A percentile compares a stretch with the other conserved stretches of the same genome.
Conservation (phyloP, 92 coral and sea anemone genomes). For the Metridium senile region DNA sequence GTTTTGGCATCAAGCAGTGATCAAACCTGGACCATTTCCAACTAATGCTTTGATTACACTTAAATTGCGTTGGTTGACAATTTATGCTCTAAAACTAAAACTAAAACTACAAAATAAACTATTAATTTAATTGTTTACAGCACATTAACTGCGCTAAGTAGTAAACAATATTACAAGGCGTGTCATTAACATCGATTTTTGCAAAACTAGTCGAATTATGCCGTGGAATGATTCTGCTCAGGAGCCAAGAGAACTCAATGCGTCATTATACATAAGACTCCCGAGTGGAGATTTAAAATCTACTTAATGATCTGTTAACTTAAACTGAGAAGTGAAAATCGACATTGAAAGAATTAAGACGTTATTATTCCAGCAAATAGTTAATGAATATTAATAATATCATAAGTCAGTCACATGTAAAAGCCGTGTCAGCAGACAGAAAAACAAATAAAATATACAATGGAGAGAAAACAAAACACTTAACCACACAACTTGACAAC, state of each 20-base stretch:
- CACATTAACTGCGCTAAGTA: too few species aligned
- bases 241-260: neutral
- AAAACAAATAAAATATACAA: neutral
- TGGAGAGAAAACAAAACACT: neutral
- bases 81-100: too few species aligned
- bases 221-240: neutral
- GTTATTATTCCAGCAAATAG: neutral
- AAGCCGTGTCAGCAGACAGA: neutral
- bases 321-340: neutral
- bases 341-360: neutral
- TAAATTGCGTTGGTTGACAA: neutral
- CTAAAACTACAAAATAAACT: too few species aligned
- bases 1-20: conserved; percentile 30
- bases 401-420: neutral
- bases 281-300: neutral
- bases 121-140: too few species aligned
- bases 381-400: too few species aligned
- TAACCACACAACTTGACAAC: neutral
- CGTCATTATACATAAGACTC: neutral
- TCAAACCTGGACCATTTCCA: conserved; percentile 28
- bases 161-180: neutral
- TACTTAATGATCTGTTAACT: neutral
- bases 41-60: conserved; percentile 14
- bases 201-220: neutral
- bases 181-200: neutral